These are phyloP conservation scores for Sylvilagus bachmani DNA, from an alignment of 2,113 vertebrate species.

Conservation along the genomic window DNA sequence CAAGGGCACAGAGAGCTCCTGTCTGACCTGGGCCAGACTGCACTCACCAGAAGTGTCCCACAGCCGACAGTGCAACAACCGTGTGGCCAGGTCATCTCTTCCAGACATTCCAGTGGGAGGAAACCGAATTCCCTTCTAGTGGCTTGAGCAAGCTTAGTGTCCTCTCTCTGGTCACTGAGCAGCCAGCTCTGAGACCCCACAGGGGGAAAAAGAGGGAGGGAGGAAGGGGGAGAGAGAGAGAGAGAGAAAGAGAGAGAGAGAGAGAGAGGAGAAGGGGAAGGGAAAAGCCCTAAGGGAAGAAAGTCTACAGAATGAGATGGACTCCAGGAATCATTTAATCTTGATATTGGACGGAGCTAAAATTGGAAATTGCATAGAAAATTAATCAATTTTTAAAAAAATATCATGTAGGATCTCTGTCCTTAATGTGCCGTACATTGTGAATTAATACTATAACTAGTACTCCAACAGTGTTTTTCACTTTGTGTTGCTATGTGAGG, in stretches of 20 bases:
- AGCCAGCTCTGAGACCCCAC: background rate
- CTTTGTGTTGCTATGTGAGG: no score
- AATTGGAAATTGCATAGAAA: no score
- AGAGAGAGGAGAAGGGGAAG: rapidly evolving
- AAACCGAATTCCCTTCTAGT: background rate
- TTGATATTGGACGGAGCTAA: background rate
- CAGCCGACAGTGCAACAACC: rapidly evolving
- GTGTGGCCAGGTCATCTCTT: background rate
- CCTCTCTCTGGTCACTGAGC: background rate
- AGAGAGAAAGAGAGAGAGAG: no score
- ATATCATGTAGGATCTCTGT: no score
- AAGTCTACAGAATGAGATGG: background rate
- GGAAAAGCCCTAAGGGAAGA: background rate
- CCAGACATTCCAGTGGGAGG: background rate
- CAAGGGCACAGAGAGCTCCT: background rate
- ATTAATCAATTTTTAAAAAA: no score
- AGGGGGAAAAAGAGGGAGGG: no score
- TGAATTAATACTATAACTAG: no score
- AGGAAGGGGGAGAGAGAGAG: no score
- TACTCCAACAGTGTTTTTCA: no score
- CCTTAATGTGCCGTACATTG: no score
- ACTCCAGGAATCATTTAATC: background rate
- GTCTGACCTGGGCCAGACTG: background rate
- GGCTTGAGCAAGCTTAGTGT: no score
- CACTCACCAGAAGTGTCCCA: no score